Evolutionary conservation across 2,113 vertebrate genomes (phyloP), one percentile per base, ranked within the genome.

Genomic region (Astur gentilis): DNA sequence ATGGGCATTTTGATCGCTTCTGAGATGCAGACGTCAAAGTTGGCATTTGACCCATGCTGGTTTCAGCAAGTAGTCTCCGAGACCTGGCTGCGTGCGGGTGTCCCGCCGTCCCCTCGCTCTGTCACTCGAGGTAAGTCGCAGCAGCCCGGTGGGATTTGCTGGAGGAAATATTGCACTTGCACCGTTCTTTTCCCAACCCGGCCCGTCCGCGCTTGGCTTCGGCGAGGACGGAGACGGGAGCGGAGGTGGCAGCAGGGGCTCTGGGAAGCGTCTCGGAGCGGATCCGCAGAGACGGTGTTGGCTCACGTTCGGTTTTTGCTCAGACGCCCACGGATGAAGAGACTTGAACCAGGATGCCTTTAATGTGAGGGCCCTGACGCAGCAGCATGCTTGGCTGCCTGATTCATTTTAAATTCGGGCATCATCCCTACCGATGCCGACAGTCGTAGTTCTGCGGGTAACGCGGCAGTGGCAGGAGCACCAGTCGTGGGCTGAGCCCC

Each of bases 61-160:
- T 79, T 71, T 36, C 81, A 83, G 76, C 93, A 31, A 76, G 67
- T 17, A 58, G 83, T 10, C 57, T 29, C 67, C 13, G 1, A 50
- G 82, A 44, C 31, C 79, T 4, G 45, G 81, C 50, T 21, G 54
- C 8, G 1, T 5, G 25, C 2, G 1, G 7, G 22, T 8, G 84
- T 73, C 88, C 95, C 4, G 27, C 81, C 0, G 1, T 83, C 76
- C 83, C 92, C 90, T 67, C 10, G 0, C 64, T 18, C 60, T 73
- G 83, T 60, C 91, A 12, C 57, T 45, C 10, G 5, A 89, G 96
- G 94, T 94, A 50, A 95, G 95, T 78, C 4, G 3, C 90, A 47
- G 44, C 79, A 36, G 62, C 34, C 36, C 40, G 1, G 45, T 0
- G n/a, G 21, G 34, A 2, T 57, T 40, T 83, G 61, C 60, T 72